phyloP scores from a whole-genome alignment of 1,140 invertebrate species.

The Thaumetopoea pityocampa region DNA sequence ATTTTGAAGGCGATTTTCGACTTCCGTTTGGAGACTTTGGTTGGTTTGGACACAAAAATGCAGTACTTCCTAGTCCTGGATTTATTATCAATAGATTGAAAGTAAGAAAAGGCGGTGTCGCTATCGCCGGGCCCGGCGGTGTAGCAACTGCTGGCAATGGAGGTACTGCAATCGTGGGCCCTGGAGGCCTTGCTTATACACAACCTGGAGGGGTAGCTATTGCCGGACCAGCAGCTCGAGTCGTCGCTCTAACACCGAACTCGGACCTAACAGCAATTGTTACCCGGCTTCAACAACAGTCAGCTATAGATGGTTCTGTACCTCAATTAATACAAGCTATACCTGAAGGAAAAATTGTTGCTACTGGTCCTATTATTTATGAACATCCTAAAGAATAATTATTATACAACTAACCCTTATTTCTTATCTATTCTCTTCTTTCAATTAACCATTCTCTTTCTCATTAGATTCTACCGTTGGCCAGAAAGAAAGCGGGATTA shows the following conservation, averaged over 20 bases:
- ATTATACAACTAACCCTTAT: slow-evolving; percentile 27
- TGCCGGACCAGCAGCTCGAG: slow-evolving; percentile 80
- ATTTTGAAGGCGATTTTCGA: slow-evolving; percentile 33
- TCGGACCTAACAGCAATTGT: slow-evolving; percentile 70
- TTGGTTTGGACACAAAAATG: slow-evolving; percentile 53
- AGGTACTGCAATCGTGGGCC: slow-evolving; percentile 84
- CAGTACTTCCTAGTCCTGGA: slow-evolving; percentile 63
- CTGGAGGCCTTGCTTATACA: slow-evolving; percentile 82
- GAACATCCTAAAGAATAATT: slow-evolving; percentile 72
- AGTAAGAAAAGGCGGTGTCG: slow-evolving; percentile 82
- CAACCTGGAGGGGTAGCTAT: slow-evolving; percentile 82
- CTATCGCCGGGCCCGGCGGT: slow-evolving; percentile 84
- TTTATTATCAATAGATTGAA: slow-evolving; percentile 81
- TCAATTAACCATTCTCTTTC: slow-evolving; percentile 43
- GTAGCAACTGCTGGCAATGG: slow-evolving; percentile 84
- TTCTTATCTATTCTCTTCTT: slow-evolving; percentile 22
- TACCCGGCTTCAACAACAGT: slow-evolving; percentile 41
- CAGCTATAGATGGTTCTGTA: slow-evolving; percentile 40
- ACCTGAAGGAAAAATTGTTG: slow-evolving; percentile 79
- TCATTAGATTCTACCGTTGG: slow-evolving; percentile 48
- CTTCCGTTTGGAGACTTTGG: slow-evolving; percentile 50
- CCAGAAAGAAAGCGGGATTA: slow-evolving; percentile 20
- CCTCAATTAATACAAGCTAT: slow-evolving; percentile 47
- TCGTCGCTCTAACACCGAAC: slow-evolving; percentile 78
- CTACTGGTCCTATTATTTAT: slow-evolving; percentile 82